Evolutionary conservation across 2,797 vertebrate genomes (phyloP), one percentile per base, ranked within the genome.

Genomic region (Pangasius sanitwongsei): DNA sequence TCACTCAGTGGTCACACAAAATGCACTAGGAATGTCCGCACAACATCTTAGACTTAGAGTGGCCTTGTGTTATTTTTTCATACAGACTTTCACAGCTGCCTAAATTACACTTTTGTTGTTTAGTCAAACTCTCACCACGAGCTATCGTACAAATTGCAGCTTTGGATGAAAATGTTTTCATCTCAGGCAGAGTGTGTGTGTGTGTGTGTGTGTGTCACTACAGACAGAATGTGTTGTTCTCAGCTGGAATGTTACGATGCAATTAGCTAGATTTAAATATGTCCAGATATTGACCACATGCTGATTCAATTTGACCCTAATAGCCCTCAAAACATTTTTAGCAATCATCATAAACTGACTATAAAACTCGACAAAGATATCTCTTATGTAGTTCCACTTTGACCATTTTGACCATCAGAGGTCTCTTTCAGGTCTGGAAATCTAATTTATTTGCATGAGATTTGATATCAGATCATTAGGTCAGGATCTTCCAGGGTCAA

Each of bases 1-100:
- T 93, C 91, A 83, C 94, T 93, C 91, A 87, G 94, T 91, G 96
- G 95, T 95, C 93, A 92, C 92, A 94, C 93, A 94, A 92, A 92
- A 92, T 92, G 93, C 94, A 95, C 93, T 0, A 96, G 94, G 95
- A 96, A 96, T 96, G 95, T 95, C 93, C 78, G 93, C 94, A 93
- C 95, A 95, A 93, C 94, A 94, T 94, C 92, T 92, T 93, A 89
- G 28, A 72, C 91, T 95, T 93, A 92, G 90, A 90, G 93, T 93
- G 94, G 93, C 94, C 93, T 93, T 94, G 92, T 91, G 92, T 94
- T 93, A 92, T 92, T 94, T 94, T 94, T 92, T 94, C 89, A 94
- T 88, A 90, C 85, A 86, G 86, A 87, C 86, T 84, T 91, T 91
- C 90, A 91, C 92, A 94, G 94, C 92, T 94, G 92, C 92, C 92